Base-by-base conservation (phyloP, 1,140 invertebrate species). In the Drosophila sucinea region DNA sequence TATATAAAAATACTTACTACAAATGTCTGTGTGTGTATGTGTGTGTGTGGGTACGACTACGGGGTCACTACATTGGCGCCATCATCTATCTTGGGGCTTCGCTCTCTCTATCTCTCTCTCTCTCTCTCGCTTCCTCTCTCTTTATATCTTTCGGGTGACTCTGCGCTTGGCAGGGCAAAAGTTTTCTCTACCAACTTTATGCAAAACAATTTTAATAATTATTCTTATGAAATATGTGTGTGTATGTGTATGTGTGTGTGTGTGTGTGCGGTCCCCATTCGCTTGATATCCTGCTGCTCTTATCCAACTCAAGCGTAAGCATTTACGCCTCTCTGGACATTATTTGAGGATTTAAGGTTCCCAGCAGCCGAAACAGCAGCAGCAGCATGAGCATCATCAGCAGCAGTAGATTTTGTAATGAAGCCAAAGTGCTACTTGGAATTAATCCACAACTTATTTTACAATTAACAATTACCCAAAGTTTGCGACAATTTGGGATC, bases 121-220 rank as follows among this genome's bases (percentile, higher is more conserved):
- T 41, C 11, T 33, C 32, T 10, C n/a, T 10, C n/a, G 8, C 4
- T n/a, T 17, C 41, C 41, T 25, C 41, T 51, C 23, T 25, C 44
- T 51, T 17, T 17, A 17, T 17, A 25, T 51, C 44, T 51, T 51
- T 51, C 27, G 44, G 44, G 44, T 25, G 56, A 29, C 61, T 58
- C 57, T 55, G 44, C 44, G 44, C 23, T 56, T 69, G 38, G 67
- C 55, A 40, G 44, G 44, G 44, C 67, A 11, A 65, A 77, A 77
- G 67, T 77, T 77, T 78, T 72, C 77, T 66, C 74, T 74, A 71
- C 62, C 35, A 77, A 77, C 66, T 77, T 77, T 77, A 77, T 76
- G 73, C 73, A 67, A 81, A 81, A 80, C 84, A 87, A 87, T 87
- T 87, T 87, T 89, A 87, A 87, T 87, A 87, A 87, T 87, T 89